These are phyloP conservation scores for Salvelinus namaycush DNA, from an alignment of 2,113 vertebrate species.

Conservation along the genomic window DNA sequence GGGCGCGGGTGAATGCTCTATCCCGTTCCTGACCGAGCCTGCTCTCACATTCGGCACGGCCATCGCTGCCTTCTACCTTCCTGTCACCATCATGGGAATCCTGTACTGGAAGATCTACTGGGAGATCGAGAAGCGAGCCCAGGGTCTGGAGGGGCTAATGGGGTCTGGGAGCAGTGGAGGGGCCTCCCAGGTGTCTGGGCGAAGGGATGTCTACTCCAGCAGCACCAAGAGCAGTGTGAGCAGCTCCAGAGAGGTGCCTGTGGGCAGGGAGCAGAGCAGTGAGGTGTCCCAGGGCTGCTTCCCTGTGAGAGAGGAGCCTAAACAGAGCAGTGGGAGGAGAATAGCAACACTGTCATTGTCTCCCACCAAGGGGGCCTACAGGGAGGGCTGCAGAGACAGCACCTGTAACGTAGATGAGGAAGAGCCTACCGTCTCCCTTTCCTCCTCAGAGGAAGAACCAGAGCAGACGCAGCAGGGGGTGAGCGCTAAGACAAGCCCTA, in stretches of 20 bases:
- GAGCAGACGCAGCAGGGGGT: constrained; percentile 51
- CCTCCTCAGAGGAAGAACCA: constrained; percentile 70
- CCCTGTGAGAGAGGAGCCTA: constrained; percentile 25
- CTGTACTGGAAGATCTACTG: constrained; percentile 81
- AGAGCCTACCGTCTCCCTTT: constrained; percentile 66
- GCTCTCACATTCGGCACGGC: constrained; percentile 79
- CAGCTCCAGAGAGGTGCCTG: constrained; percentile 57
- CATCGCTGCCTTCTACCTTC: constrained; percentile 81
- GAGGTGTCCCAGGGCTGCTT: constrained; percentile 20
- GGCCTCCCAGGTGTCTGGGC: constrained; percentile 22
- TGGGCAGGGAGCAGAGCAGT: neutral
- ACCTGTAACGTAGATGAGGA: constrained; percentile 71
- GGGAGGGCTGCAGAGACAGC: constrained; percentile 47
- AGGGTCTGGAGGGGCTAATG: constrained; percentile 71
- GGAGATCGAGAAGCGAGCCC: constrained; percentile 75
- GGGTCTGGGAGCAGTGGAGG: constrained; percentile 57
- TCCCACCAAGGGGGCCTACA: constrained; percentile 13
- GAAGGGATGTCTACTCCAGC: constrained; percentile 22
- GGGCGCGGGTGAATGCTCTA: constrained; percentile 65
- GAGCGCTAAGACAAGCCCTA: constrained; percentile 48
- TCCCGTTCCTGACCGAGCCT: constrained; percentile 77
- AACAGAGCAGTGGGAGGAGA: constrained; percentile 41
- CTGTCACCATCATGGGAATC: constrained; percentile 77
- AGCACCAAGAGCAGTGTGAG: constrained; percentile 69
- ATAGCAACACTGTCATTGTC: neutral